Evolutionary conservation across 2,888 invertebrate species (phyloP), one percentile per base, ranked within the genome.

Genomic region (Dryocosmus kuriphilus): DNA sequence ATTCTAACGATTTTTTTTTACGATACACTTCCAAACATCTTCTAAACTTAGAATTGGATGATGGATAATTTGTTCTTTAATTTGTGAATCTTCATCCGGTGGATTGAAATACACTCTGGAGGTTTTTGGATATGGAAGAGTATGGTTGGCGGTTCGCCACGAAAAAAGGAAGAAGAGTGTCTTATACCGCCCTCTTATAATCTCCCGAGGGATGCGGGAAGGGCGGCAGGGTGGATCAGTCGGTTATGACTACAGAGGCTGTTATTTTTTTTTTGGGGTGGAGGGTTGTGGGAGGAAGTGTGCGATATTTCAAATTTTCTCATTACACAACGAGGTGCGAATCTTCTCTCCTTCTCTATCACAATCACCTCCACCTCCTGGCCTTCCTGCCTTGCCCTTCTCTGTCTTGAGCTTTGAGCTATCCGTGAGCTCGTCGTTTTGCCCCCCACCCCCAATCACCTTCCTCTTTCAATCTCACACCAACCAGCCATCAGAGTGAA

Each of bases 251-350:
- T 89, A 83, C 82, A 86, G 83, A 83, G 83, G 84, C 84, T 84
- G 88, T 87, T 86, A 86, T 87, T 87, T 86, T 84, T 86, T 84
- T 86, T 85, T 83, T 71, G 24, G 73, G 71, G 67, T 73, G 55
- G 79, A 67, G 55, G 77, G 79, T 77, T 78, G 60, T 82, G 82
- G 80, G 81, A 79, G 85, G 85, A 83, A 84, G 85, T 83, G 84
- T 87, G 90, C 89, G 89, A 91, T 91, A 91, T 91, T 91, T 91
- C 91, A 91, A 91, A 91, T 91, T 91, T 91, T 91, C 91, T 91
- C 91, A 91, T 91, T 91, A 91, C 88, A 89, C 88, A 87, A 85
- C 85, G 90, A 90, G 91, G 91, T 90, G 91, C 89, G 91, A 91
- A 91, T 90, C 88, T 90, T 90, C 74, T 81, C 81, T 63, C 77